Conservation (phyloP, 2,797 vertebrate species). For the Periparus ater region DNA sequence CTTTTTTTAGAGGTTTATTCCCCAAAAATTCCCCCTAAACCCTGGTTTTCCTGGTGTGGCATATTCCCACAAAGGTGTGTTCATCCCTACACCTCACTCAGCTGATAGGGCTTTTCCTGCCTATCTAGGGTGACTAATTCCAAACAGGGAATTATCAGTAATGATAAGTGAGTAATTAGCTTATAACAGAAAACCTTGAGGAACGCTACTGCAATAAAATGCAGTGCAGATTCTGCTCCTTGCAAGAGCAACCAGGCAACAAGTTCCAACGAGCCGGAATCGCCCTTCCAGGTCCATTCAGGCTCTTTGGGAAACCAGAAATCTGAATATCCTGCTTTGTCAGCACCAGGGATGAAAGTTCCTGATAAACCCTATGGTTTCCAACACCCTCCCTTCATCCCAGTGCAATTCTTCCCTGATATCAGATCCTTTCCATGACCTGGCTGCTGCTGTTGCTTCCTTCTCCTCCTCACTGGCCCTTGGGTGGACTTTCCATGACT, state of each 20-base stretch:
- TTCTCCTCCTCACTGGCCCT: neutral
- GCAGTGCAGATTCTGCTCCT: neutral
- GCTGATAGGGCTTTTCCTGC: neutral
- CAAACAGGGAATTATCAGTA: neutral
- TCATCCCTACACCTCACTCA: neutral
- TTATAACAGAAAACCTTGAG: neutral
- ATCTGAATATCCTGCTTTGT: neutral
- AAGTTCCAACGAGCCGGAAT: neutral
- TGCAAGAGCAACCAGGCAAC: fast-evolving
- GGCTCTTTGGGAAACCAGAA: neutral
- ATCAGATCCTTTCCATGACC: neutral
- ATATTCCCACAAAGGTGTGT: neutral
- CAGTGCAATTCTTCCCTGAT: neutral
- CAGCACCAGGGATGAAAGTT: neutral
- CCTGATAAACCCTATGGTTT: fast-evolving
- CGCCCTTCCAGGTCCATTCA: fast-evolving
- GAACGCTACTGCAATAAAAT: neutral
- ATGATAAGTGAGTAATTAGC: neutral
- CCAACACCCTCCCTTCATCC: neutral
- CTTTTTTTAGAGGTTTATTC: neutral
- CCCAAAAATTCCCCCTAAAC: neutral
- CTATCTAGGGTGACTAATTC: neutral
- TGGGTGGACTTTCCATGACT: neutral
- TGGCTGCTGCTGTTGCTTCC: neutral
- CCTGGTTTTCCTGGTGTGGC: neutral